phyloP scores from a whole-genome alignment of 1,140 invertebrate genomes.

The Dreissena polymorpha region DNA sequence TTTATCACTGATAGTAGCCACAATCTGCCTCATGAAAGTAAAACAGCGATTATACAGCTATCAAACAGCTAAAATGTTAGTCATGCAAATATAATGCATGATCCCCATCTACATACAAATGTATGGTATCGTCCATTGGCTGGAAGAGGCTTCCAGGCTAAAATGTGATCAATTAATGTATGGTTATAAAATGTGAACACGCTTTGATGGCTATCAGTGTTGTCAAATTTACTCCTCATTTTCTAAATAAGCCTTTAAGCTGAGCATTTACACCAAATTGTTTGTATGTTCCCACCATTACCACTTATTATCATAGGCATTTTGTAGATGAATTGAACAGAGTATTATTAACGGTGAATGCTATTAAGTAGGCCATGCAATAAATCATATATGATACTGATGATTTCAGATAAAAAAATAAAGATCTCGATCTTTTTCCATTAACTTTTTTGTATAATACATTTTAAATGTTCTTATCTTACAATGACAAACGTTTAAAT shows the following conservation, averaged over 20 bases:
- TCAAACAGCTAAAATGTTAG: not conserved
- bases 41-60: not conserved
- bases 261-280: conserved; percentile 7
- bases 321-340: too few species aligned
- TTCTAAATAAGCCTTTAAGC: conserved; percentile 1
- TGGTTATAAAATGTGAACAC: not conserved
- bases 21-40: not conserved
- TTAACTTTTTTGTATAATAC: too few species aligned
- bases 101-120: not conserved
- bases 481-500: too few species aligned
- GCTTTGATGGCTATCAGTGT: not conserved
- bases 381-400: too few species aligned
- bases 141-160: not conserved
- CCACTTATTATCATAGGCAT: too few species aligned
- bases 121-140: not conserved
- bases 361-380: too few species aligned
- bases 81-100: too few species aligned
- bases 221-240: conserved; percentile 5
- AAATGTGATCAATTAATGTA: not conserved
- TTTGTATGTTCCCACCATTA: not conserved
- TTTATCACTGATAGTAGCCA: not conserved
- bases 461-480: too few species aligned
- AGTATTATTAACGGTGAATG: too few species aligned
- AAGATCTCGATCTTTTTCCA: too few species aligned
- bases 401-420: too few species aligned